Base-by-base conservation (phyloP, 1,140 invertebrate genomes). In the Nylanderia fulva region DNA sequence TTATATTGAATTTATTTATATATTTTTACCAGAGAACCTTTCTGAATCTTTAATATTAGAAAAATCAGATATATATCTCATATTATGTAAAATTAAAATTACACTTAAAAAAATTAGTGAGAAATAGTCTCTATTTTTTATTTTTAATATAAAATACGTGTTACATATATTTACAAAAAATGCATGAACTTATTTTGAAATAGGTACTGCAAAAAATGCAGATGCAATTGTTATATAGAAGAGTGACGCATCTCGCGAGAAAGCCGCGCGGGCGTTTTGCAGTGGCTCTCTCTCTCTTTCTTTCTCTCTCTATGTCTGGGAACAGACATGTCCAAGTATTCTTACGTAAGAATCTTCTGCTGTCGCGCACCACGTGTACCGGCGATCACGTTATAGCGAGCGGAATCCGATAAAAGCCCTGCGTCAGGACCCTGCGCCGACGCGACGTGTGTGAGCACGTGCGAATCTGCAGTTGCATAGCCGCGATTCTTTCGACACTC, bases 331-430 rank as follows among this genome's bases (percentile, higher is more conserved):
- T 72, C 5, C 15, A 11, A 24, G 18, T 64, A 33, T 54, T 85
- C 39, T 86, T 86, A 87, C 39, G 63, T 80, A 87, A 86, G 74
- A 27, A 48, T 71, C 36, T 74, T 45, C 66, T 18, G 3, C 3
- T 33, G 29, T 33, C n/a, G 52, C 21, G 54, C 24, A 89, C 72
- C 88, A 89, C 85, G 88, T 87, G 88, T 79, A 77, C 66, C 3
- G 56, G 13, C 29, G 71, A 71, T 89, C 85, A 83, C 85, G 85
- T 87, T 90, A 80, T 39, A 66, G 21, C 48, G 52, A 48, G n/a
- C 56, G 74, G 54, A 18, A 3, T 24, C 60, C 58, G 56, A 66
- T 24, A 39, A 79, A 68, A 66, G 75, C 29, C n/a, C 5, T 42
- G 36, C 45, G 54, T 61, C n/a, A 66, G 42, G n/a, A 39, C n/a